Conservation (phyloP, 2,888 invertebrate genomes). For the Julus scandinavius region DNA sequence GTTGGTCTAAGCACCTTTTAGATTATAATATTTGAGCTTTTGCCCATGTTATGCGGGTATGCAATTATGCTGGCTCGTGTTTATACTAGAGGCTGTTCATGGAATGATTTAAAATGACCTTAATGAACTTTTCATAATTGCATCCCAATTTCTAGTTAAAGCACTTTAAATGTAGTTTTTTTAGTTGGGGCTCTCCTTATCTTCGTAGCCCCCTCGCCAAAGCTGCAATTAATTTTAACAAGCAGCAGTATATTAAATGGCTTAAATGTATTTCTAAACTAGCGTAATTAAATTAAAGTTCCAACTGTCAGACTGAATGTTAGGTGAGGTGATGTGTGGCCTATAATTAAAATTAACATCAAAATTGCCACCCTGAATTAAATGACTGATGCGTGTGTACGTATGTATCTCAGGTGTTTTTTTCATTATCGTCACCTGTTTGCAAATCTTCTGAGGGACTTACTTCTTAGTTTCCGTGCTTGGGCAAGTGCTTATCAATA, state of each 20-base stretch:
- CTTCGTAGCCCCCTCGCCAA: neutral
- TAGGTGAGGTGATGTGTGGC: constrained; percentile 39
- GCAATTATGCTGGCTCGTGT: constrained; percentile 33
- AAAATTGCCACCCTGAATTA: constrained; percentile 36
- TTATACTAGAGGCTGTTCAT: constrained; percentile 39
- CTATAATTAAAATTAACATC: constrained; percentile 43
- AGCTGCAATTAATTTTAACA: constrained; percentile 45
- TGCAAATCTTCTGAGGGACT: neutral
- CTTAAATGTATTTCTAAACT: constrained; percentile 15
- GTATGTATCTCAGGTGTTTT: neutral
- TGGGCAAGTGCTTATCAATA: no score
- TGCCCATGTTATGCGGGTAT: constrained; percentile 23
- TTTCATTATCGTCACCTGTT: neutral
- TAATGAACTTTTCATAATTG: constrained; percentile 36
- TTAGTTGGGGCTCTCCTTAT: constrained; percentile 27
- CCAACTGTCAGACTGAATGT: neutral
- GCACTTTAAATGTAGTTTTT: constrained; percentile 14
- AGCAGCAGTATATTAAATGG: neutral
- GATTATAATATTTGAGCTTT: neutral
- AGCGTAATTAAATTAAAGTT: constrained; percentile 35
- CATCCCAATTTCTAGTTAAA: constrained; percentile 14
- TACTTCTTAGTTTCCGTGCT: no score
- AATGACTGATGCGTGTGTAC: neutral
- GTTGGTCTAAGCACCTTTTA: neutral
- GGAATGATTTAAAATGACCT: constrained; percentile 39